These are phyloP conservation scores for Homarus gammarus DNA, from an alignment of 2,888 invertebrate species.

Conservation along the genomic window DNA sequence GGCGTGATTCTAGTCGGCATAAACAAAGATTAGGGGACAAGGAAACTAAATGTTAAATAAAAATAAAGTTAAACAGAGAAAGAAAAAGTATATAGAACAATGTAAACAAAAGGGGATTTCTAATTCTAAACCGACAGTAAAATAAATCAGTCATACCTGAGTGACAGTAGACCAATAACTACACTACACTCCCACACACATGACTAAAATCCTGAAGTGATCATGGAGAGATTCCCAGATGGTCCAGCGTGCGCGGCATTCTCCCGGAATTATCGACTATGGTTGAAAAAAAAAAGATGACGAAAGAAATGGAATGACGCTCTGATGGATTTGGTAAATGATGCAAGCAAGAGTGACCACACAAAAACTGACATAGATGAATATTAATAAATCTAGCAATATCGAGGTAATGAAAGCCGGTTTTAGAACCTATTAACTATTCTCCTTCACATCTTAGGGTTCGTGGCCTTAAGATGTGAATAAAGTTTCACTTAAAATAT, in stretches of 20 bases:
- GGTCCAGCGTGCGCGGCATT: conserved; percentile 17
- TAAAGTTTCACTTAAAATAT: background rate
- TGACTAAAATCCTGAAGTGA: background rate
- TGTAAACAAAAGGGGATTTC: background rate
- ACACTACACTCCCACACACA: background rate
- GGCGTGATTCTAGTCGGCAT: no score
- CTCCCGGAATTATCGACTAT: conserved; percentile 3
- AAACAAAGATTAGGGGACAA: no score
- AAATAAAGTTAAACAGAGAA: background rate
- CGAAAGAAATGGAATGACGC: conserved; percentile 36
- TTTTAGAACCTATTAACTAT: no score
- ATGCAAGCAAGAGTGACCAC: conserved; percentile 29
- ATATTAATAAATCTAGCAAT: no score
- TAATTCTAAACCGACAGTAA: background rate
- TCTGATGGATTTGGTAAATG: conserved; percentile 46
- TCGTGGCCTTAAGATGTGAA: background rate
- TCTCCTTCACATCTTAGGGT: no score
- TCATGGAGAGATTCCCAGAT: background rate
- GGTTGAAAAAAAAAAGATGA: conserved; percentile 22
- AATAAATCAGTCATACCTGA: conserved; percentile 1
- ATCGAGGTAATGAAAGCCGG: no score
- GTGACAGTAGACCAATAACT: background rate
- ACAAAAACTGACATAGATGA: no score
- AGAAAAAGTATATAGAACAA: background rate
- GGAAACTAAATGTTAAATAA: no score